These are phyloP conservation scores for Atherinomorus stipes DNA, from an alignment of 2,113 vertebrate genomes.

Conservation along the genomic window DNA sequence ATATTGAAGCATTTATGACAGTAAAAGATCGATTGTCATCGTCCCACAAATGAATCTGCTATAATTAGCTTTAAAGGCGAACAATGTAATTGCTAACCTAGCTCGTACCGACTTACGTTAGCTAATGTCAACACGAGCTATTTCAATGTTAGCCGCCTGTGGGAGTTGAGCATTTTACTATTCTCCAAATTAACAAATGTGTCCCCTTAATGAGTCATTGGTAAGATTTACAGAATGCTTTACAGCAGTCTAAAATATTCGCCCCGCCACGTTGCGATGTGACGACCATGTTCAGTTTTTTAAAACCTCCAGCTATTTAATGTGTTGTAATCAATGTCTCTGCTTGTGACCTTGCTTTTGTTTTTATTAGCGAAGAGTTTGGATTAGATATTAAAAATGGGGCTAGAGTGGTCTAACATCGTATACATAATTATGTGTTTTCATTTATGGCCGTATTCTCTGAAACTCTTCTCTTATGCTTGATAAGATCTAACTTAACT, in stretches of 20 bases:
- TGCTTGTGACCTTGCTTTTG: conserved; percentile 25
- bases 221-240: background rate
- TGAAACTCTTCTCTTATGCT: background rate
- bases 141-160: conserved; percentile 20
- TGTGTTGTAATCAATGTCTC: background rate
- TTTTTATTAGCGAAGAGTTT: conserved; percentile 15
- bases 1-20: background rate
- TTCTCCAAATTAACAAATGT: background rate
- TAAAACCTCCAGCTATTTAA: background rate
- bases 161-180: background rate
- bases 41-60: background rate
- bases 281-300: background rate
- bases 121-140: conserved; percentile 39
- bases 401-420: background rate
- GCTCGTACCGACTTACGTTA: background rate
- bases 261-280: conserved; percentile 53
- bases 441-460: background rate
- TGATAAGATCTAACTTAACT: background rate
- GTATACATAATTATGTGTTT: background rate
- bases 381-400: too few species aligned
- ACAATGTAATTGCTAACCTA: conserved; percentile 1
- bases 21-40: background rate
- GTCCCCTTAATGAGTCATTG: too few species aligned
- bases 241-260: background rate
- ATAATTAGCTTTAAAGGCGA: conserved; percentile 1